phyloP scores from a whole-genome alignment of 2,888 invertebrate species.

The Ashinkailepas kermadecensis region DNA sequence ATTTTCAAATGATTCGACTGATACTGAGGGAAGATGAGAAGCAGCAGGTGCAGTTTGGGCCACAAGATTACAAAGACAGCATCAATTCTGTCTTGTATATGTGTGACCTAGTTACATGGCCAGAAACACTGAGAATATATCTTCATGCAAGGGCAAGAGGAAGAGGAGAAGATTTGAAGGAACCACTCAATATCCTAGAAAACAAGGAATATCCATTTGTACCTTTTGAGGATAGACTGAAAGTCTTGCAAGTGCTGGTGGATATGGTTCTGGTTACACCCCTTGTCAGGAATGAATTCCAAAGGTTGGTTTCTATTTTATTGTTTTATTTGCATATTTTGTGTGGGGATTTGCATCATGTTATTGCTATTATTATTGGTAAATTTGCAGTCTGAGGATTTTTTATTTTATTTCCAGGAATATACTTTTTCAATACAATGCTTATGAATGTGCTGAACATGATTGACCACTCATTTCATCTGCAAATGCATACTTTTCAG shows the following conservation, averaged over 20 bases:
- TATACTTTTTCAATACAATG: no score
- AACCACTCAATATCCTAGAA: conserved; percentile 39
- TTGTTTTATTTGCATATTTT: no score
- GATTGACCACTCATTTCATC: no score
- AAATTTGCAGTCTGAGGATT: no score
- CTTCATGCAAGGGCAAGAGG: conserved; percentile 51
- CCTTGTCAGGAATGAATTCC: not conserved
- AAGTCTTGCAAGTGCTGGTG: conserved; percentile 41
- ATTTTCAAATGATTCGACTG: conserved; percentile 86
- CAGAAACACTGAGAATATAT: conserved; percentile 80
- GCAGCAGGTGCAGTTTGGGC: conserved; percentile 91
- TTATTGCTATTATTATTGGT: no score
- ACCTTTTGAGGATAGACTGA: conserved; percentile 53
- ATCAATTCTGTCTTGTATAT: conserved; percentile 87
- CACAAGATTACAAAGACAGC: conserved; percentile 93
- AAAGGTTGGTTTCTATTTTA: not conserved
- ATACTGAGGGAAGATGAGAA: conserved; percentile 86
- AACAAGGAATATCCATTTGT: conserved; percentile 52
- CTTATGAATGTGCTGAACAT: no score
- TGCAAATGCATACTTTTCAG: no score
- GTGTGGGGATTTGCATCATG: no score
- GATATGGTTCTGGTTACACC: conserved; percentile 7
- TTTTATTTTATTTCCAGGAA: no score
- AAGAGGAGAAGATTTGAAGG: conserved; percentile 57
- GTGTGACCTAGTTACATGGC: conserved; percentile 93